Evolutionary conservation across 2,113 vertebrate genomes (phyloP), one percentile per base, ranked within the genome.

Genomic region (Tiliqua scincoides): DNA sequence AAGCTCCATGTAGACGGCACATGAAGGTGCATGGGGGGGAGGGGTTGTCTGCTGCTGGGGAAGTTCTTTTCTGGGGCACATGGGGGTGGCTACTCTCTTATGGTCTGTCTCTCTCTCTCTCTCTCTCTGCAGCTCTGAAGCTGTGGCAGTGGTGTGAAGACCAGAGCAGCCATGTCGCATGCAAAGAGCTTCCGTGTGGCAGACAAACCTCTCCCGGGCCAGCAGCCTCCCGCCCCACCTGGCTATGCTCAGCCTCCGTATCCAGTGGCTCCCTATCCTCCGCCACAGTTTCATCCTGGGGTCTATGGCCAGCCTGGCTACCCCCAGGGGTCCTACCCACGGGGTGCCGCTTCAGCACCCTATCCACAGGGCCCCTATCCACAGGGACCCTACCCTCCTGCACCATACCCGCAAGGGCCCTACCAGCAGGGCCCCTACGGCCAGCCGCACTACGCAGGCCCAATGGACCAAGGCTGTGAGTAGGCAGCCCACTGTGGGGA

Each of bases 101-200:
- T 27, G 9, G 30, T 32, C 14, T 5, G n/a, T n/a, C 30, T 32
- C 11, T 68, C 40, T 71, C 35, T 84, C 15, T 52, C n/a, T n/a
- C n/a, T n/a, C n/a, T n/a, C n/a, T n/a, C n/a, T n/a, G 14, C 76
- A 86, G 85, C 68, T 72, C 54, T 35, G 76, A 48, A 57, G 71
- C 21, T 57, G 70, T 15, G 82, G 35, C 57, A 8, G 21, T 37
- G 9, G 15, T 15, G 14, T 73, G 68, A 79, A 62, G 18, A 8
- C 35, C 23, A 54, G 52, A 54, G 6, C 37, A 86, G 85, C 81
- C 91, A 96, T 96, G 96, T 95, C 98, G 54, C 97, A 98, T 65
- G 98, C 98, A 90, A 99, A 99, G 95, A 97, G 95, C 93, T 98
- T 96, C 93, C 95, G 97, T 63, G 86, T 97, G 82, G 97, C 97